phyloP scores from a whole-genome alignment of 2,797 vertebrate genomes.

The Gastrophryne carolinensis region DNA sequence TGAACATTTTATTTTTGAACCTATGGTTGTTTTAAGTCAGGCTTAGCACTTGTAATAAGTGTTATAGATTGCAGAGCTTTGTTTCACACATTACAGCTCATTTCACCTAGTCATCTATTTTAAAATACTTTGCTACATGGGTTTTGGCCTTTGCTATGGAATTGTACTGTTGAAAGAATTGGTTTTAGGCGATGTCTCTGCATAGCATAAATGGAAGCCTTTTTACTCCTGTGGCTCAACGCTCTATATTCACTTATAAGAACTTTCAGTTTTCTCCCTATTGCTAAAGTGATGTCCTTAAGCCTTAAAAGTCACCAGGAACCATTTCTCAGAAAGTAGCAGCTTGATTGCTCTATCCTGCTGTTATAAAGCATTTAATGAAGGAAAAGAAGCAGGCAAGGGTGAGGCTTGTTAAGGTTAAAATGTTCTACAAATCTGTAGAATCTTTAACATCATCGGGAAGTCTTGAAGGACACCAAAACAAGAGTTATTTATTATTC shows the following conservation, averaged over 20 bases:
- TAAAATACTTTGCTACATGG: not conserved
- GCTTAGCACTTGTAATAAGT: too few relatives aligned
- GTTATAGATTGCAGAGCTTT: not conserved
- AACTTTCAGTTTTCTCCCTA: constrained; percentile 6
- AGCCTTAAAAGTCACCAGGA: not conserved
- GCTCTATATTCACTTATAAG: not conserved
- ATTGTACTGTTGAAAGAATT: not conserved
- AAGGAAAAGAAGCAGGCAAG: not conserved
- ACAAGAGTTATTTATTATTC: too few relatives aligned
- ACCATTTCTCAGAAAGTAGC: not conserved
- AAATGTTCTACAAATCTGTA: not conserved
- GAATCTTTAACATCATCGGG: too few relatives aligned
- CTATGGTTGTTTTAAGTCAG: too few relatives aligned
- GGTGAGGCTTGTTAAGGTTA: constrained; percentile 1
- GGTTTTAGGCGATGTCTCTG: not conserved
- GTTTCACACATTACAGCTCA: not conserved
- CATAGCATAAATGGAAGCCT: not conserved
- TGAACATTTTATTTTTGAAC: too few relatives aligned
- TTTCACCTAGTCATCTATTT: not conserved
- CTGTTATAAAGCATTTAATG: constrained; percentile 30
- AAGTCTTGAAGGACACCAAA: too few relatives aligned
- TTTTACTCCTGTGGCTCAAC: constrained; percentile 22
- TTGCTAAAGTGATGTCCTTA: constrained; percentile 27
- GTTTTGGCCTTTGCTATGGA: not conserved
- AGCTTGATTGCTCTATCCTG: constrained; percentile 20